A percentile compares a stretch with the other conserved stretches of the same genome.
Conservation (phyloP, 1,140 invertebrate species). For the Drosophila bocqueti region DNA sequence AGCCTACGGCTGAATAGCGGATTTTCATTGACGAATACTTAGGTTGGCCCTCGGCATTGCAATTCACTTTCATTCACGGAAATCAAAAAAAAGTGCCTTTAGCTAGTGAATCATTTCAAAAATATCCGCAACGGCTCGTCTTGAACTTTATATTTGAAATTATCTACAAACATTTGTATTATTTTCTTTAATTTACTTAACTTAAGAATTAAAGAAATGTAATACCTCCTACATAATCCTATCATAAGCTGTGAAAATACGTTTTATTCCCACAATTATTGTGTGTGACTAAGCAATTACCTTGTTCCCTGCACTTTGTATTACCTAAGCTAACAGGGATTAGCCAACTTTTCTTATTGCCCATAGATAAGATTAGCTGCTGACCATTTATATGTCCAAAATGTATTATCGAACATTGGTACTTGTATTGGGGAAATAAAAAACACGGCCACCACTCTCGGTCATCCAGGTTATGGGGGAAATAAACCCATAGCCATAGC, state of each 20-base stretch:
- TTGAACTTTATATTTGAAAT: neutral
- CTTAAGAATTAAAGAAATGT: too few relatives aligned
- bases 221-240: too few relatives aligned
- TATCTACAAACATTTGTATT: too few relatives aligned
- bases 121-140: neutral
- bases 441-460: conserved; percentile 14
- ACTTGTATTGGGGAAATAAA: conserved; percentile 19
- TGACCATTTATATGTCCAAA: conserved; percentile 4
- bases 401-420: conserved; percentile 15
- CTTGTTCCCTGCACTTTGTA: conserved; percentile 2
- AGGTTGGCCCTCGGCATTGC: neutral
- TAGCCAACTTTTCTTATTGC: conserved; percentile 6
- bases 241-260: neutral
- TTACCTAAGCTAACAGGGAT: conserved; percentile 11
- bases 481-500: conserved; percentile 23
- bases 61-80: conserved; percentile 69
- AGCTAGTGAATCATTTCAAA: neutral
- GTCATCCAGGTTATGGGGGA: conserved; percentile 14
- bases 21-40: conserved; percentile 53
- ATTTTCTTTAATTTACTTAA: too few relatives aligned
- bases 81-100: neutral
- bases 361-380: conserved; percentile 21
- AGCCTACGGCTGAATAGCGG: conserved; percentile 17
- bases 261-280: neutral
- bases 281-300: conserved; percentile 5